These are phyloP conservation scores for Gambelia wislizenii DNA, from an alignment of 2,797 vertebrate genomes.

Conservation along the genomic window DNA sequence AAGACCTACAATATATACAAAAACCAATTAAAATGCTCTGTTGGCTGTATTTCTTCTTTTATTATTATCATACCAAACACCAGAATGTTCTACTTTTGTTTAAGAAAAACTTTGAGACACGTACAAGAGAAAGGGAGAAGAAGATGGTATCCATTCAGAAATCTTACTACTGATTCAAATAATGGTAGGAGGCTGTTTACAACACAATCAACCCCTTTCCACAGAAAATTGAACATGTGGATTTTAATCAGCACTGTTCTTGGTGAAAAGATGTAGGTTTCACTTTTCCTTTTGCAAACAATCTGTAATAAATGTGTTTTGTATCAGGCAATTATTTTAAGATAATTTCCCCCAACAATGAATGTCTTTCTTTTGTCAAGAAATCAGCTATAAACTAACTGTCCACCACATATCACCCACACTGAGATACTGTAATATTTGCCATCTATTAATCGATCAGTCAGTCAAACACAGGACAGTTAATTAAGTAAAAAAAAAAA, in stretches of 20 bases:
- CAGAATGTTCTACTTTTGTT: neutral
- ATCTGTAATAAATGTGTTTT: neutral
- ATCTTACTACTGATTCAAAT: neutral
- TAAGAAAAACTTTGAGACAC: slow-evolving; percentile 20
- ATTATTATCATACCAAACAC: slow-evolving; percentile 36
- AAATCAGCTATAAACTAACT: neutral
- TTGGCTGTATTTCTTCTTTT: slow-evolving; percentile 23
- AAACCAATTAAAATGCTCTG: slow-evolving; percentile 28
- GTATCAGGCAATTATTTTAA: neutral
- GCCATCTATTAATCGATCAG: neutral
- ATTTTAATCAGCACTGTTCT: slow-evolving; percentile 5
- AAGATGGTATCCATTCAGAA: slow-evolving; percentile 15
- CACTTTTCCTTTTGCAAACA: neutral
- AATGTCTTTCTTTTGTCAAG: neutral
- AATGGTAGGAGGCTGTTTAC: neutral
- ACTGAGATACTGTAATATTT: neutral
- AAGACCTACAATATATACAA: slow-evolving; percentile 22
- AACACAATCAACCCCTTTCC: neutral
- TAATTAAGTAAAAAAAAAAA: neutral
- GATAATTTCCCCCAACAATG: neutral
- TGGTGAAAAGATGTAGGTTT: neutral
- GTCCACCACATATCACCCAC: slow-evolving; percentile 8
- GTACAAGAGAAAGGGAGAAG: neutral
- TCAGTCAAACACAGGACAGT: neutral
- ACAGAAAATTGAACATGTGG: neutral